Evolutionary conservation across 2,113 vertebrate species (phyloP), one percentile per base, ranked within the genome.

Genomic region (Hyla sarda): DNA sequence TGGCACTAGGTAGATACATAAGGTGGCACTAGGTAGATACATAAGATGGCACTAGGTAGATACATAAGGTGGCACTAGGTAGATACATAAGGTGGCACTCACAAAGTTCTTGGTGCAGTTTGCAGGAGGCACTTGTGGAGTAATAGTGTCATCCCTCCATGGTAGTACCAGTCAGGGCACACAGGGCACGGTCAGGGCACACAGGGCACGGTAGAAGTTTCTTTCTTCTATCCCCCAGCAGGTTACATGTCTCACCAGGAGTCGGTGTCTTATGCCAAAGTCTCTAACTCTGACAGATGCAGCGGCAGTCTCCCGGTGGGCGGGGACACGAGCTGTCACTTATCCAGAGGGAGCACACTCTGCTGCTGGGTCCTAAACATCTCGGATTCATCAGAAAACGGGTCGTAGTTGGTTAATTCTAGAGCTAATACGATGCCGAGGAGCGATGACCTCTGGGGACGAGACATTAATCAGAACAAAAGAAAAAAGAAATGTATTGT

Each of bases 211-310:
- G 8, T 32, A 6, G 41, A 41, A 41, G 3, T 16, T 50, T 30
- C 45, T 17, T 34, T 28, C 4, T 47, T 19, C 45, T 19, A 0
- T 14, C 41, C 8, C 41, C 41, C 9, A 45, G 34, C 78, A 81
- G 56, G 34, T 17, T 28, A 47, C 13, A 81, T 60, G n/a, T 62
- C 78, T 60, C 78, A 19, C 78, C 78, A 65, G 78, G 56, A 81
- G 78, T 37, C 37, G 58, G 56, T 62, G 77, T 11, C 32, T 37
- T 56, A n/a, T 80, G 54, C 54, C 77, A 62, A 65, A 81, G 56
- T 81, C 78, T 81, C 12, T 45, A 81, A 79, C 30, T 81, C n/a
- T 81, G 78, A 81, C 78, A 81, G 78, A 41, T 81, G n/a, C 56
- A 28, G 78, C 11, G n/a, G 30, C 78, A 65, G 78, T 34, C 78